Evolutionary conservation across 1,140 invertebrate species (phyloP), one percentile per base, ranked within the genome.

Genomic region (Papilio polyxenes): DNA sequence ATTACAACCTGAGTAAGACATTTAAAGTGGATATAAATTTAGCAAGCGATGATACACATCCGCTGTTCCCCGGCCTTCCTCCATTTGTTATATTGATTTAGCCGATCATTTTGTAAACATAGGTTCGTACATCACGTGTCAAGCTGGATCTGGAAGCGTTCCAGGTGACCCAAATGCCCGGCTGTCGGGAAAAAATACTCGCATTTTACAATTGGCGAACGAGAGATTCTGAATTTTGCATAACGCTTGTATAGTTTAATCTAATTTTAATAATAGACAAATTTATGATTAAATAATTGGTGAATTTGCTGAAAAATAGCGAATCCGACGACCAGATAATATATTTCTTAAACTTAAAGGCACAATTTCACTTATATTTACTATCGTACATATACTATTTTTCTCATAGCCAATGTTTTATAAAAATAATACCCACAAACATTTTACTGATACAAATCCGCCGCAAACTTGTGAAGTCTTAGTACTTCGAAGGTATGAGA

Each of bases 91-190:
- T 80, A 80, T 80, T 69, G 56, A 80, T 80, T 74, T 82, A 74
- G 74, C 51, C 17, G 49, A 62, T 75, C 62, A 76, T 85, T 83
- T 85, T 86, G 87, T 91, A 89, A 91, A 91, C 88, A 86, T 85
- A 86, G 85, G 53, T 83, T 86, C 78, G 83, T 86, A 87, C 85
- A 81, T 89, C 82, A 83, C 84, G 82, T 90, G 89, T 91, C 87
- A 89, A 91, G 88, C 77, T 69, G 80, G 87, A 87, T 89, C 92
- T 93, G 92, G 92, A 93, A 82, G 81, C 81, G 83, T 83, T 93
- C 92, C 92, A 93, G 88, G 86, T 89, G 92, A 92, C 92, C 92
- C 83, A 91, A 87, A 92, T 93, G 88, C 86, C 86, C 81, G 75
- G 84, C 84, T 83, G 86, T 86, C 79, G 85, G 82, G 83, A 87